Evolutionary conservation across 2,797 vertebrate species (phyloP).

Genomic region (Micrastur ruficollis): DNA sequence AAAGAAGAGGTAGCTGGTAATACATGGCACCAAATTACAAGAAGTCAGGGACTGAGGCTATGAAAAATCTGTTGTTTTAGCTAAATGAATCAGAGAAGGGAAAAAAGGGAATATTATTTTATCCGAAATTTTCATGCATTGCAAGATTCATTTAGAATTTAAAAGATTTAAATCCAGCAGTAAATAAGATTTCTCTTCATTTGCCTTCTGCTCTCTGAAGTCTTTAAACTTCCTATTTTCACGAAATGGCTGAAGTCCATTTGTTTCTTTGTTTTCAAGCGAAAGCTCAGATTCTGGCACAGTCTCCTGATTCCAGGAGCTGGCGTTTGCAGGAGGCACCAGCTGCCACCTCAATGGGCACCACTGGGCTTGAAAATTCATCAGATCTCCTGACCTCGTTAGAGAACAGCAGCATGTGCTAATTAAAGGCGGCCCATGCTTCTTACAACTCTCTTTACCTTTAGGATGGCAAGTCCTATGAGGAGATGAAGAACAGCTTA

Average conservation of each 20-base stretch:
- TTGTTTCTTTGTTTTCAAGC: not conserved
- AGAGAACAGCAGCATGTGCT: not conserved
- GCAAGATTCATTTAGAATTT: not conserved
- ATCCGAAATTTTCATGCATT: not conserved
- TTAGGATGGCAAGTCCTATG: conserved; percentile 84
- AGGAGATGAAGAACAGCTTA: conserved; percentile 83
- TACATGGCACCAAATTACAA: not conserved
- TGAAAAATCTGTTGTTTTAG: not conserved
- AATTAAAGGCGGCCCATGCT: not conserved
- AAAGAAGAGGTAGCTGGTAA: not conserved
- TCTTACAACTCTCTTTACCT: not conserved
- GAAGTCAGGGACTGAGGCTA: not conserved
- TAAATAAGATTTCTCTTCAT: not conserved
- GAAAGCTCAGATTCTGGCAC: not conserved
- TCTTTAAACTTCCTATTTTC: not conserved
- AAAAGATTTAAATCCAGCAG: not conserved
- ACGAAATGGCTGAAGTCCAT: not conserved
- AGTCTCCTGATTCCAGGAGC: not conserved
- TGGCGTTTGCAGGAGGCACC: not conserved
- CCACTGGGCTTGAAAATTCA: not conserved
- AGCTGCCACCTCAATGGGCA: not conserved
- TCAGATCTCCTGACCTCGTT: rapidly evolving
- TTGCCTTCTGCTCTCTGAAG: not conserved
- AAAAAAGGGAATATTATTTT: not conserved
- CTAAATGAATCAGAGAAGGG: not conserved